These are phyloP conservation scores for Euplagia quadripunctaria DNA, from an alignment of 2,888 invertebrate species.

Conservation along the genomic window DNA sequence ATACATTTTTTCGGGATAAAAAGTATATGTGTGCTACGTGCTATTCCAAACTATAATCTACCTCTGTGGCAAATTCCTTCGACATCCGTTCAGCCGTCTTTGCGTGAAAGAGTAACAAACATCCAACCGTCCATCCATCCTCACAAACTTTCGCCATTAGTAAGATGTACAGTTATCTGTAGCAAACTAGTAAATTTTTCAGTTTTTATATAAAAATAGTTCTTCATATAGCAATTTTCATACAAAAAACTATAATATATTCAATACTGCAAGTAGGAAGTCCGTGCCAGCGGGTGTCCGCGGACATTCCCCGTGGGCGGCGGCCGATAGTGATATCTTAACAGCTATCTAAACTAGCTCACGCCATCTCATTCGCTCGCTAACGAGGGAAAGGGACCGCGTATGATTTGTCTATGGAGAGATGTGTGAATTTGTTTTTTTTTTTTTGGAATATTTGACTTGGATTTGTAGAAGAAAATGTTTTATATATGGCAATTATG, in stretches of 20 bases:
- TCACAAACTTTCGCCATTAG: too few species aligned
- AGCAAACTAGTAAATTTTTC: too few species aligned
- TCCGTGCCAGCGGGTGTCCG: slow-evolving; percentile 48
- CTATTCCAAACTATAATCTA: too few species aligned
- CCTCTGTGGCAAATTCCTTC: too few species aligned
- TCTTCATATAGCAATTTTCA: neutral
- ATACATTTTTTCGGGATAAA: too few species aligned
- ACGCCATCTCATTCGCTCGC: slow-evolving; percentile 33
- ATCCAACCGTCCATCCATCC: too few species aligned
- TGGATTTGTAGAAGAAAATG: neutral
- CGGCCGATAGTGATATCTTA: slow-evolving; percentile 62
- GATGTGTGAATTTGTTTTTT: slow-evolving; percentile 34
- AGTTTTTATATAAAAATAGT: neutral
- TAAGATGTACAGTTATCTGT: too few species aligned
- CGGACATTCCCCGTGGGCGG: slow-evolving; percentile 67
- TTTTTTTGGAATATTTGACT: slow-evolving; percentile 27
- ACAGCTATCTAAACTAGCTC: slow-evolving; percentile 61
- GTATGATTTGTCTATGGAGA: slow-evolving; percentile 38
- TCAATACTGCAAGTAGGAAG: slow-evolving; percentile 58
- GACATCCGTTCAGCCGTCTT: too few species aligned
- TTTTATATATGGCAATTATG: neutral
- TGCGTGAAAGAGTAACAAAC: too few species aligned
- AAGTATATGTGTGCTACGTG: too few species aligned
- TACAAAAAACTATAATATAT: slow-evolving; percentile 25
- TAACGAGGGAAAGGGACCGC: slow-evolving; percentile 25